Percentiles rank a stretch among this genome's conserved stretches.
Evolutionary conservation across 2,797 vertebrate genomes (phyloP).

Genomic region (Toxotes lorentzi): DNA sequence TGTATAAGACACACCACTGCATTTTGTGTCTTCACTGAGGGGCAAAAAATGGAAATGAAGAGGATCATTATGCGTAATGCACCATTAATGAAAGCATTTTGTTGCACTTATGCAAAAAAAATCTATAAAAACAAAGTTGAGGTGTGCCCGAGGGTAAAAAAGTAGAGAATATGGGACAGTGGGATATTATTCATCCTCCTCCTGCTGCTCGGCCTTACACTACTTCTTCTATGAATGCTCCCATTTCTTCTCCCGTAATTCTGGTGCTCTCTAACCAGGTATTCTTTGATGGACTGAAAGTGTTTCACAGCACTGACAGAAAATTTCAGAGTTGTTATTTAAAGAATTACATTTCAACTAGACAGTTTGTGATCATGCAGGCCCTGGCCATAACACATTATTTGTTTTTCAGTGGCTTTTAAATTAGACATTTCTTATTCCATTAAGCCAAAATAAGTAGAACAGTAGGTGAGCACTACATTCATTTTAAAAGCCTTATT

Average conservation of each 20-base stretch:
- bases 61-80: constrained; percentile 60
- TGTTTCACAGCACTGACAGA: background rate
- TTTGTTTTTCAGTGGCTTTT: background rate
- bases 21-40: constrained; percentile 42
- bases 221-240: background rate
- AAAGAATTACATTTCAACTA: background rate
- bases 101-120: constrained; percentile 60
- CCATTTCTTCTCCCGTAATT: background rate
- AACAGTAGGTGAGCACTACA: background rate
- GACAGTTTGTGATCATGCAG: background rate
- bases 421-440: background rate
- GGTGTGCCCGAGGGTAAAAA: constrained; percentile 26
- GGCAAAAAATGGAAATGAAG: constrained; percentile 59
- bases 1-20: constrained; percentile 20
- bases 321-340: background rate
- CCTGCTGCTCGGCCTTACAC: background rate
- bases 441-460: background rate
- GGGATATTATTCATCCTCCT: constrained; percentile 20
- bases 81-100: constrained; percentile 67
- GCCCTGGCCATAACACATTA: background rate
- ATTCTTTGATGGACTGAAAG: background rate
- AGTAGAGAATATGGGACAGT: constrained; percentile 35
- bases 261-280: background rate
- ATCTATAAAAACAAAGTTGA: constrained; percentile 41
- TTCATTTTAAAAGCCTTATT: constrained; percentile 21